Evolutionary conservation across 1,140 invertebrate genomes (phyloP), one percentile per base, ranked within the genome.

Genomic region (Holcopasites calliopsidis): DNA sequence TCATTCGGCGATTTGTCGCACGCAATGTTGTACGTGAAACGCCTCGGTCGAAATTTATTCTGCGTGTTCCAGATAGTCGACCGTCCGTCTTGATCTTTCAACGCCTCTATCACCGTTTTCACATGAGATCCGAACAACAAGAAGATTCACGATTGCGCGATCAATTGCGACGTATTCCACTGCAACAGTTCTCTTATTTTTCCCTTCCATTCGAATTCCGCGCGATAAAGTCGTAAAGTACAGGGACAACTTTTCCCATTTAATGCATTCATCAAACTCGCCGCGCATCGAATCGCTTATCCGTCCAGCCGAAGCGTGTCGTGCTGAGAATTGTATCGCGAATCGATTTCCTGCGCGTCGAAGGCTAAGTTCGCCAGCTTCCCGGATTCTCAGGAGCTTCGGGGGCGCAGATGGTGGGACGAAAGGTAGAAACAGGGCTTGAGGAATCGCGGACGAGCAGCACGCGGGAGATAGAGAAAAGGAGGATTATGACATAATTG

Each of bases 401-500:
- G 11, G 35, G 11, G 10, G 16, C 6, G 1, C 3, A 10, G 5
- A 6, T 28, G n/a, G 35, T 13, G 35, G 28, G 21, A 60, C 16
- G 11, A 33, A 23, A 16, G 18, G 26, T 42, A 38, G 33, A 28
- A 42, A 42, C 57, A 71, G 52, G n/a, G n/a, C n/a, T n/a, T n/a
- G n/a, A n/a, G 35, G 42, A n/a, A 49, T 35, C 6, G 31, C 21
- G 35, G 23, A 16, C 11, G 28, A 21, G 16, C 55, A 11, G 61
- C 26, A 60, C 42, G 31, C 23, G 35, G 49, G 16, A 55, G n/a
- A 79, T 50, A 55, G 66, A 55, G 61, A 49, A 61, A 68, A 55
- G 42, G 16, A 47, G n/a, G 21, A n/a, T 82, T 79, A 80, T 82
- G 77, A 82, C 80, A 82, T 82, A 82, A 82, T 82, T 82, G 80